Percentiles rank a stretch among this genome's conserved stretches.
Evolutionary conservation across 2,113 vertebrate species (phyloP).

Genomic region (Eurypyga helias): DNA sequence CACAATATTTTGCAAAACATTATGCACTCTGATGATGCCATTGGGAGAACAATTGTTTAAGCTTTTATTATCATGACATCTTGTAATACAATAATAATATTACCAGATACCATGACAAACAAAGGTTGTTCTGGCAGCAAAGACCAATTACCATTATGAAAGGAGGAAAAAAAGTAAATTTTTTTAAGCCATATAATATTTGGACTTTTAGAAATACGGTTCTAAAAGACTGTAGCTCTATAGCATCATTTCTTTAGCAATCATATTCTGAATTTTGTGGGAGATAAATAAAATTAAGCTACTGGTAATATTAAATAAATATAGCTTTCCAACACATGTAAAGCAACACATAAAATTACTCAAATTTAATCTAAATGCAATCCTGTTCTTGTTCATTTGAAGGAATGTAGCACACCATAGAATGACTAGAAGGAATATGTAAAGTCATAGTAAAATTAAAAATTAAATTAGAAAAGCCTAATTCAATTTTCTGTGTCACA

Average conservation of each 20-base stretch:
- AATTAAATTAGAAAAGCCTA: neutral
- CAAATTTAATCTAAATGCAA: neutral
- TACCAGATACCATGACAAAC: neutral
- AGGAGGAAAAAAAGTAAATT: neutral
- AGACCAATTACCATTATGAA: neutral
- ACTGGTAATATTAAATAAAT: neutral
- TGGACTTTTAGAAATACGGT: neutral
- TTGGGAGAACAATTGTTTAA: neutral
- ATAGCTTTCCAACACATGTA: neutral
- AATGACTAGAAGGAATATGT: neutral
- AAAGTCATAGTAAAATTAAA: neutral
- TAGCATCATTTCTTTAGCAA: neutral
- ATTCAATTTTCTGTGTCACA: neutral
- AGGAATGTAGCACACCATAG: neutral
- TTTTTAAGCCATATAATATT: neutral
- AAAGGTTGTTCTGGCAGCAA: neutral
- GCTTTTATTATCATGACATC: slow-evolving; percentile 1
- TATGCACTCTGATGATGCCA: neutral
- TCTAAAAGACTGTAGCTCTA: neutral
- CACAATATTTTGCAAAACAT: neutral
- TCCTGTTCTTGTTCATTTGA: neutral
- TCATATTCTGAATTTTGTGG: neutral
- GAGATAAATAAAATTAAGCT: neutral
- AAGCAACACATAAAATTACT: neutral
- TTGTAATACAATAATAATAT: neutral